Evolutionary conservation across 1,140 invertebrate species (phyloP).

Genomic region (Saccostrea cuccullata): DNA sequence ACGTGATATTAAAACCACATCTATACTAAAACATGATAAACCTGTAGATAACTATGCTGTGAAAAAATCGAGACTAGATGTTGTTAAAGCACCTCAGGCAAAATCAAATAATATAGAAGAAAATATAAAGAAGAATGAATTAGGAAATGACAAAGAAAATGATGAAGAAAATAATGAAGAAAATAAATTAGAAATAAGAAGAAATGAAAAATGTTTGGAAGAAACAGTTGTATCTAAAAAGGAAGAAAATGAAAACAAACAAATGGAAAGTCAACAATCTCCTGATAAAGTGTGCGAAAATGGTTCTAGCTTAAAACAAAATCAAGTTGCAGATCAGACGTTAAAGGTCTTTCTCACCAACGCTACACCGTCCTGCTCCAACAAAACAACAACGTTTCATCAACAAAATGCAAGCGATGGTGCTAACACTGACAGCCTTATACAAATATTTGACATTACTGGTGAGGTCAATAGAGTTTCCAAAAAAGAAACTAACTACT

Average conservation of each 20-base stretch:
- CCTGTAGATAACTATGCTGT: neutral
- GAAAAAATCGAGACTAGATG: neutral
- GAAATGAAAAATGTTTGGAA: neutral
- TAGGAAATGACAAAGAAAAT: neutral
- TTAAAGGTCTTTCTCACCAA: neutral
- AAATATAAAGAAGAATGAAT: neutral
- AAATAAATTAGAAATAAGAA: neutral
- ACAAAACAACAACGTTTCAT: neutral
- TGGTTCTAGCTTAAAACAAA: neutral
- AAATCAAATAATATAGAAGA: neutral
- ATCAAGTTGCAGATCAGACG: neutral
- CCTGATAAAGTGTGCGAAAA: neutral
- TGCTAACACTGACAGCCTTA: neutral
- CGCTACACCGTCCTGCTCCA: neutral
- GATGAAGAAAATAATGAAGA: neutral
- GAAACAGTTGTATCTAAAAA: neutral
- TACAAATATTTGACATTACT: slow-evolving; percentile 57
- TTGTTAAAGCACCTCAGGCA: neutral
- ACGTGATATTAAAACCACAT: neutral
- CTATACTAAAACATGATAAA: neutral
- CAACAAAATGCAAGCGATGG: neutral
- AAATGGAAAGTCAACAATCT: neutral
- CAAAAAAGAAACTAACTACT: slow-evolving; percentile 18
- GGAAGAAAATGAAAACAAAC: neutral
- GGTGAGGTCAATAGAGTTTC: slow-evolving; percentile 51